Evolutionary conservation across 2,113 vertebrate genomes (phyloP).

Genomic region (Gymnocephalus cernua): DNA sequence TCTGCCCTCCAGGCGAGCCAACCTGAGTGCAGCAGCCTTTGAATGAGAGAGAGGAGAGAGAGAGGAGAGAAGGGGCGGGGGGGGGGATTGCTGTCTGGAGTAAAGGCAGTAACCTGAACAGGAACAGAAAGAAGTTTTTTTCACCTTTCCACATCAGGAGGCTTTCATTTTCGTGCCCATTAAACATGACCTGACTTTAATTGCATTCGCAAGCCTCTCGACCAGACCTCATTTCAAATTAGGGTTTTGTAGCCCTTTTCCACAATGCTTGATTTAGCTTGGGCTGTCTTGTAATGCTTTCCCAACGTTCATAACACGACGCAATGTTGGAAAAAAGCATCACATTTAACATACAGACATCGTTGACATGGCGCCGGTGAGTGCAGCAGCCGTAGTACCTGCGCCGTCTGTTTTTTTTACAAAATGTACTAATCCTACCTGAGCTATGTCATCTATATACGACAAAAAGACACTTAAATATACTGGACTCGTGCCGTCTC

Average conservation of each 20-base stretch:
- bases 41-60: background rate
- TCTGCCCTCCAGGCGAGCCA: slow-evolving; percentile 32
- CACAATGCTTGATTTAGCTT: slow-evolving; percentile 51
- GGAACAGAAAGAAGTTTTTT: slow-evolving; percentile 47
- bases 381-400: too few species aligned
- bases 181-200: slow-evolving; percentile 77
- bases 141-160: slow-evolving; percentile 65
- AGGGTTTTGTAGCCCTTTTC: slow-evolving; percentile 51
- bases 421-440: too few species aligned
- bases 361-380: too few species aligned
- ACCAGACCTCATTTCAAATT: slow-evolving; percentile 67
- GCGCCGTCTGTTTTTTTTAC: too few species aligned
- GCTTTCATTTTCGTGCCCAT: slow-evolving; percentile 75
- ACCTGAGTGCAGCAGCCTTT: slow-evolving; percentile 35
- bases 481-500: too few species aligned
- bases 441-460: too few species aligned
- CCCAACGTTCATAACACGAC: background rate
- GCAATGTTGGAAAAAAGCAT: background rate
- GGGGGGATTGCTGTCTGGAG: slow-evolving; percentile 21
- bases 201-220: slow-evolving; percentile 70
- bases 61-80: background rate
- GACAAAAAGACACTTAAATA: too few species aligned
- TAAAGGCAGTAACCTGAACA: slow-evolving; percentile 55
- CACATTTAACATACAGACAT: background rate
- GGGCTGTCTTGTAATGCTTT: slow-evolving; percentile 26